Base-by-base conservation (phyloP, 2,888 invertebrate genomes). In the Macropis europaea region DNA sequence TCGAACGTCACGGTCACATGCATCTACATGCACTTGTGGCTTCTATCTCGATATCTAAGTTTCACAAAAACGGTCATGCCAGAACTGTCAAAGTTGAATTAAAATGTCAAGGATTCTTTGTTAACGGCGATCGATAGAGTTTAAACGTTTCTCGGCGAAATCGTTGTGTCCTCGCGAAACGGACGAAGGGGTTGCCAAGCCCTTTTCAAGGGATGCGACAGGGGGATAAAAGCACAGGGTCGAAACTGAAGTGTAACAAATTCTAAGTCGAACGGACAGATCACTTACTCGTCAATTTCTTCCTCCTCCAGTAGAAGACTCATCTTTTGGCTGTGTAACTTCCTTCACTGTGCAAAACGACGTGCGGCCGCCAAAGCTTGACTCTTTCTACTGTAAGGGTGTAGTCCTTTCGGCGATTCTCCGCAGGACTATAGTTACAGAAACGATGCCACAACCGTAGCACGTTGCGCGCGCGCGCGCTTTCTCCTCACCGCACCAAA, bases 221-320 rank as follows among this genome's bases (percentile, higher is more conserved):
- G 45, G 45, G 38, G 13, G 34, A 17, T 19, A 38, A 7, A 3
- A 17, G 0, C 2, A 6, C 19, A 24, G n/a, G 28, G 11, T 34
- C 3, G 26, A 9, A 50, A 53, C 26, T 40, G 30, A 3, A 69
- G 22, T 24, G 66, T 17, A 28, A 38, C 50, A 32, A 53, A 48
- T 42, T n/a, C 24, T 61, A 45, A 30, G 42, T 9, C 22, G 0
- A 30, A 22, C 7, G 17, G 22, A 50, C 36, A 52, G 15, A 34
- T 38, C 59, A 86, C 88, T 88, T 68, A 88, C 88, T 87, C 87
- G 80, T 88, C 88, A 59, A 85, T 77, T 73, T 88, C 88, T 62
- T 87, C 87, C 32, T 88, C 87, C 57, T 87, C 88, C 48, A 86
- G 77, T 28, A 83, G 43, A 52, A 82, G 77, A 76, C 80, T 86